These are phyloP conservation scores for Galago senegalensis DNA, from an alignment of 2,797 vertebrate species.

Conservation along the genomic window DNA sequence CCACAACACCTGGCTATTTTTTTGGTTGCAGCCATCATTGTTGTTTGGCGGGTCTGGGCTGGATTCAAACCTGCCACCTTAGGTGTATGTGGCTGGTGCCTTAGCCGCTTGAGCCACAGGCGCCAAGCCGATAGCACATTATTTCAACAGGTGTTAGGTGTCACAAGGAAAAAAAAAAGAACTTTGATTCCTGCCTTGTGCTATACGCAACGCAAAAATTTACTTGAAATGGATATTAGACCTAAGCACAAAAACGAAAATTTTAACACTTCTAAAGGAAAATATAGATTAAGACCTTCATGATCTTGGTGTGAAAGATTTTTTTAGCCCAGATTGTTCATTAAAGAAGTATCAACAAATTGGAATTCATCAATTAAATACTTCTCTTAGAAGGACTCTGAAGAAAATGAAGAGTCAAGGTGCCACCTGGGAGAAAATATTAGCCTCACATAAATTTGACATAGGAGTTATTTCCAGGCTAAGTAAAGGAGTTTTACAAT, in stretches of 20 bases:
- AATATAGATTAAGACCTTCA: not conserved
- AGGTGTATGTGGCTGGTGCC: no score
- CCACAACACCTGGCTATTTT: no score
- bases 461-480: not conserved
- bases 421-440: not conserved
- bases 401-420: not conserved
- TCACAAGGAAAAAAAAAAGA: not conserved
- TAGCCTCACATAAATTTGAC: not conserved
- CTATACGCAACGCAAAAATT: not conserved
- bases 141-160: not conserved
- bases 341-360: not conserved
- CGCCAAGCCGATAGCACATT: not conserved
- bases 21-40: no score
- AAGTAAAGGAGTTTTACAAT: not conserved
- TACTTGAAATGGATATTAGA: not conserved
- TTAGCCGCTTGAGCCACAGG: no score
- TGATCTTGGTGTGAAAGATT: not conserved
- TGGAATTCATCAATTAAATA: not conserved
- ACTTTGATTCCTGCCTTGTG: not conserved
- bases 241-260: not conserved
- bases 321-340: not conserved
- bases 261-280: not conserved
- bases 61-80: no score
- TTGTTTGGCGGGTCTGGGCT: no score
- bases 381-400: not conserved